phyloP scores from a whole-genome alignment of 2,888 invertebrate species.

The Catocala sponsa region DNA sequence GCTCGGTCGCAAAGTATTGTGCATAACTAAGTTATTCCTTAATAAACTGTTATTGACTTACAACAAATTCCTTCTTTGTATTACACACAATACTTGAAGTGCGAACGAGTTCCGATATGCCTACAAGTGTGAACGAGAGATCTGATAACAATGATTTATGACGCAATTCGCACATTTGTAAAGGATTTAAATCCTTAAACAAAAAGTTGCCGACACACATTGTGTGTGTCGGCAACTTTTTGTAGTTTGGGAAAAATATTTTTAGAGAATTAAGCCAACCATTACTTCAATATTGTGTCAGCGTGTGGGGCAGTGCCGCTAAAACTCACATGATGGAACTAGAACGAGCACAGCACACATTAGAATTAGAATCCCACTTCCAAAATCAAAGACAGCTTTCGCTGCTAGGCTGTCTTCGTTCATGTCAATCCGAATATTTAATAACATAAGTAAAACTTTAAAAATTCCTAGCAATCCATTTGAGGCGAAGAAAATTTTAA shows the following conservation, averaged over 20 bases:
- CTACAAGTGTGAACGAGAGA: neutral
- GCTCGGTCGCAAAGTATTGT: constrained; percentile 6
- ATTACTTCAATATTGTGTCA: constrained; percentile 1
- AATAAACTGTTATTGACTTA: constrained; percentile 7
- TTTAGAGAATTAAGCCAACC: constrained; percentile 5
- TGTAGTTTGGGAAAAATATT: constrained; percentile 8
- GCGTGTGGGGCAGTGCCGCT: constrained; percentile 1
- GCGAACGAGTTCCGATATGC: constrained; percentile 9
- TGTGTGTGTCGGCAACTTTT: constrained; percentile 6
- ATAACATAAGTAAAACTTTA: too few species aligned
- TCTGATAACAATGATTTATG: constrained; percentile 8
- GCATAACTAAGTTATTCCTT: constrained; percentile 7
- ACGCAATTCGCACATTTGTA: constrained; percentile 10
- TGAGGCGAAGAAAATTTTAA: too few species aligned
- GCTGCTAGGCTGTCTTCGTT: too few species aligned
- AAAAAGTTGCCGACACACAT: constrained; percentile 1
- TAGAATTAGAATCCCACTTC: too few species aligned
- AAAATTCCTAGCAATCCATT: too few species aligned
- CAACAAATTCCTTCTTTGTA: constrained; percentile 12
- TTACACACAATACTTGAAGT: constrained; percentile 11
- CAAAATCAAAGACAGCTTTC: too few species aligned
- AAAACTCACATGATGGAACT: constrained; percentile 1
- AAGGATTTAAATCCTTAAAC: constrained; percentile 6
- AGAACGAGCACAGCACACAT: neutral
- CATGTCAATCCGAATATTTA: too few species aligned